phyloP scores from a whole-genome alignment of 2,888 invertebrate species.

The Helicoverpa assulta region DNA sequence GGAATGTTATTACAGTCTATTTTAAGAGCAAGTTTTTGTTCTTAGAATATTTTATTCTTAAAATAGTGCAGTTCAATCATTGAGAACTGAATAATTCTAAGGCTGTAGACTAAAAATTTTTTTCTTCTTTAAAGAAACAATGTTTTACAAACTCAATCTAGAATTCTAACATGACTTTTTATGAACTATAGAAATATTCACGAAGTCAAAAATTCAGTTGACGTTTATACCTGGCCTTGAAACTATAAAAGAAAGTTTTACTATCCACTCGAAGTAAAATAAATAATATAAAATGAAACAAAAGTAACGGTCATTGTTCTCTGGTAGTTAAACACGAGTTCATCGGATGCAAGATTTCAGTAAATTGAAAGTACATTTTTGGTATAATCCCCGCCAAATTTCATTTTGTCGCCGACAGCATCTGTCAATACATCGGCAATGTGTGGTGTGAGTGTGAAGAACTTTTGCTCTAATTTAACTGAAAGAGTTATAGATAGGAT shows the following conservation, averaged over 20 bases:
- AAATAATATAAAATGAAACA: slow-evolving; percentile 26
- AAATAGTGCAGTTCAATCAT: neutral
- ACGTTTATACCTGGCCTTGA: neutral
- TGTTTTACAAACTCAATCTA: neutral
- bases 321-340: slow-evolving; percentile 23
- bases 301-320: slow-evolving; percentile 45
- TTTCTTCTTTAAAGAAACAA: neutral
- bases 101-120: neutral
- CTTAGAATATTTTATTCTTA: too few relatives aligned
- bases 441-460: slow-evolving; percentile 26
- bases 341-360: slow-evolving; percentile 39
- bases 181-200: neutral
- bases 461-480: neutral
- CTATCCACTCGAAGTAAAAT: slow-evolving; percentile 4
- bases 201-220: neutral
- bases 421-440: slow-evolving; percentile 34
- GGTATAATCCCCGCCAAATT: slow-evolving; percentile 47
- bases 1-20: too few relatives aligned
- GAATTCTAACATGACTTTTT: too few relatives aligned
- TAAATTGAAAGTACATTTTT: slow-evolving; percentile 53
- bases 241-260: neutral
- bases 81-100: neutral
- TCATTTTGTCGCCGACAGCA: slow-evolving; percentile 37
- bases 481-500: too few relatives aligned
- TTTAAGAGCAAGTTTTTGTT: too few relatives aligned